Evolutionary conservation across 2,113 vertebrate species (phyloP), one percentile per base, ranked within the genome.

Genomic region (Hypocryptadius cinnamomeus): DNA sequence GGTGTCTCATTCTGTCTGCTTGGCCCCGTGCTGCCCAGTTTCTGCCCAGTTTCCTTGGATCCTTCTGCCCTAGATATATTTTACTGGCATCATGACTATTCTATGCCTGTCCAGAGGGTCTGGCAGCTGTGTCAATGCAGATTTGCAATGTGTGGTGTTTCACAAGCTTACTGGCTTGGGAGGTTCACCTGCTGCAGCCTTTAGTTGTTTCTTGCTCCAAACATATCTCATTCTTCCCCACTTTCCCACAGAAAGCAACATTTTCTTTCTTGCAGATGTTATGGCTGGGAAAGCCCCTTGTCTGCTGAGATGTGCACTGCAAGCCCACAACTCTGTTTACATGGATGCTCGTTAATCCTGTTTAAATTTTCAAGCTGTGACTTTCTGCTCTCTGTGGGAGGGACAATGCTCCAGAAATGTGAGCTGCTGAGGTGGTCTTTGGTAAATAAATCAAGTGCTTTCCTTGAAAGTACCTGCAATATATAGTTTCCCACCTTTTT

Each of bases 341-440:
- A 65, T 27, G 45, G 61, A 48, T 0, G 0, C 31, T 70, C 50
- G 68, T 91, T 53, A 87, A 64, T 79, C 61, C 53, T 91, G 84
- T 83, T 91, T 93, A 87, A 79, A 70, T 87, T 84, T 44, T 42
- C 84, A 70, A 79, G 73, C 23, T 44, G n/a, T 79, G 61, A 59
- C 66, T 87, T 74, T 91, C 68, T 79, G 37, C 35, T 39, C 11
- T 42, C 56, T 15, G n/a, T 76, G 44, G 56, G 44, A 68, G 17
- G 19, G 31, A 40, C 1, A 0, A 35, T 10, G 4, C 21, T 68
- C 9, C 30, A 79, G 44, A 74, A 93, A 87, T 79, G 23, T 39
- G 59, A 82, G 35, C 63, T 76, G n/a, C 27, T 21, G 78, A 70
- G 50, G 53, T 66, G 74, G 47, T 54, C 74, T 70, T 85, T 59